A percentile compares a stretch with the other conserved stretches of the same genome.
phyloP scores from a whole-genome alignment of 2,888 invertebrate genomes.

The Lepidocyrtinus sp. region DNA sequence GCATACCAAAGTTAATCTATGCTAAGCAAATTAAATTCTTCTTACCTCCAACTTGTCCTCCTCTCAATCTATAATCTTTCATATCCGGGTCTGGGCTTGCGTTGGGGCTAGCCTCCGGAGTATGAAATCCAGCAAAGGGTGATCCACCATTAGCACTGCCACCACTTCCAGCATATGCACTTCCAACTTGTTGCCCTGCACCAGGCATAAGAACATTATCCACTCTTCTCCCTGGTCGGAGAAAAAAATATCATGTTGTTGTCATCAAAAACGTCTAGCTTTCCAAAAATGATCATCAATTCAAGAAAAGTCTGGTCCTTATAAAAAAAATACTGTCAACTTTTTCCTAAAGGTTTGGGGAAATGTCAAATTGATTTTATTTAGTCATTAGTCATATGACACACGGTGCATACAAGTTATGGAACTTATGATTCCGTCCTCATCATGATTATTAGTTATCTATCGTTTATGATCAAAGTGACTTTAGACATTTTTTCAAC shows the following conservation, averaged over 20 bases:
- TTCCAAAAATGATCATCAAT: too few relatives aligned
- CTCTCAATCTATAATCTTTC: slow-evolving; percentile 65
- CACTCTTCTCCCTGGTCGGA: slow-evolving; percentile 77
- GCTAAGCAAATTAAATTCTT: neutral
- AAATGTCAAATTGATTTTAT: slow-evolving; percentile 34
- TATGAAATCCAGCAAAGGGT: slow-evolving; percentile 76
- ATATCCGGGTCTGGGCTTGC: slow-evolving; percentile 81
- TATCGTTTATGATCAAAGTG: slow-evolving; percentile 32
- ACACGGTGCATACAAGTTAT: too few relatives aligned
- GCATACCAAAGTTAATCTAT: neutral
- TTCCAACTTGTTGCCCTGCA: slow-evolving; percentile 75
- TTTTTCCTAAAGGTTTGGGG: slow-evolving; percentile 5
- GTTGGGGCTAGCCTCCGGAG: slow-evolving; percentile 88
- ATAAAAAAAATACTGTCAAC: slow-evolving; percentile 8
- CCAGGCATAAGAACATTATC: slow-evolving; percentile 76
- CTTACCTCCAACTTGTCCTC: slow-evolving; percentile 41
- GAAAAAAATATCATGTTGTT: slow-evolving; percentile 67
- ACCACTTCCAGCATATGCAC: slow-evolving; percentile 69
- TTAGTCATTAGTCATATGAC: slow-evolving; percentile 56
- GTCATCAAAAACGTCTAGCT: slow-evolving; percentile 41
- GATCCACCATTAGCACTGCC: slow-evolving; percentile 43
- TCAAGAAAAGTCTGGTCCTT: slow-evolving; percentile 1
- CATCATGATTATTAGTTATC: slow-evolving; percentile 20
- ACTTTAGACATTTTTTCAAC: slow-evolving; percentile 34
- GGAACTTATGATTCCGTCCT: neutral